A percentile compares a stretch with the other conserved stretches of the same genome.
Evolutionary conservation across 2,113 vertebrate genomes (phyloP).

Genomic region (Megaleporinus macrocephalus): DNA sequence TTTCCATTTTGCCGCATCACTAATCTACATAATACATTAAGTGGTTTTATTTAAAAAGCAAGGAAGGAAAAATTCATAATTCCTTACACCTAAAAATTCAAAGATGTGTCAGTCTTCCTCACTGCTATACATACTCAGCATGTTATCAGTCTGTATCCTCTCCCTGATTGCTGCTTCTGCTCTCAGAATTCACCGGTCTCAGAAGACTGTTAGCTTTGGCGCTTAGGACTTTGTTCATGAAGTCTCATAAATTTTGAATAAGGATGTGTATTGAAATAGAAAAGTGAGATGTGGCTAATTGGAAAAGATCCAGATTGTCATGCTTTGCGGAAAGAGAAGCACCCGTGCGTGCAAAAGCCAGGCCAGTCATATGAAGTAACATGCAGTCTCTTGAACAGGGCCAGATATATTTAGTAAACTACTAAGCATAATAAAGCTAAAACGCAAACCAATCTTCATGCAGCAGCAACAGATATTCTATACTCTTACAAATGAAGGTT

Average conservation of each 20-base stretch:
- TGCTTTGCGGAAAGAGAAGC: conserved; percentile 17
- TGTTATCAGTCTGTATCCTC: not conserved
- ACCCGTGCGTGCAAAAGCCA: conserved; percentile 19
- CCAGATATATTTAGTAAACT: conserved; percentile 38
- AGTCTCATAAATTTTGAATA: not conserved
- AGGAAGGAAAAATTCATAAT: too few species aligned
- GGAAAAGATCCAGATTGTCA: conserved; percentile 26
- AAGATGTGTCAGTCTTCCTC: too few species aligned
- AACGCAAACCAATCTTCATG: not conserved
- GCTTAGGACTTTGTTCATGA: not conserved
- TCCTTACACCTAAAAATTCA: too few species aligned
- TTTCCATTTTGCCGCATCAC: too few species aligned
- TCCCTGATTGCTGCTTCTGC: not conserved
- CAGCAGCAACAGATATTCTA: not conserved
- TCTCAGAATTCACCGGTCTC: not conserved
- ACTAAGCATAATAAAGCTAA: not conserved
- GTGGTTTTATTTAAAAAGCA: too few species aligned
- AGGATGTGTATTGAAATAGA: not conserved
- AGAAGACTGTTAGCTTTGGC: not conserved
- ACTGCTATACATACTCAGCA: too few species aligned
- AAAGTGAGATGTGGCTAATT: conserved; percentile 36
- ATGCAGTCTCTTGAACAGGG: conserved; percentile 5
- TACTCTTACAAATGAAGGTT: not conserved
- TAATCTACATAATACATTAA: too few species aligned
- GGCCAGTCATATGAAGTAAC: conserved; percentile 15